Evolutionary conservation across 2,888 invertebrate genomes (phyloP).

Genomic region (Stenodera caucasica): DNA sequence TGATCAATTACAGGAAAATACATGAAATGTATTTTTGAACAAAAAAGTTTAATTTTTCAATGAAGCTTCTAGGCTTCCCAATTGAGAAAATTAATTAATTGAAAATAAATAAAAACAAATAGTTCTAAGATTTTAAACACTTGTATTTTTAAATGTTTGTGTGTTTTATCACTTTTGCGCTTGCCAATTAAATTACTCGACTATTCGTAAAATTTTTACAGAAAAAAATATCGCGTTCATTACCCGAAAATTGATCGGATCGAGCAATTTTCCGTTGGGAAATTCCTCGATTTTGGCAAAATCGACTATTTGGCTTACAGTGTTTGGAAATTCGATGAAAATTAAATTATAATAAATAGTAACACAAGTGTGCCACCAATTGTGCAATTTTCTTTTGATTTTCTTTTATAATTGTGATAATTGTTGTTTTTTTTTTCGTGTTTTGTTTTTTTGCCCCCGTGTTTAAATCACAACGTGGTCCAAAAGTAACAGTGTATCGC

Average conservation of each 20-base stretch:
- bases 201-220: not conserved
- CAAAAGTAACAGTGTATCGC: constrained; percentile 46
- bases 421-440: constrained; percentile 36
- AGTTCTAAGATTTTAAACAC: constrained; percentile 53
- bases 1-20: not conserved
- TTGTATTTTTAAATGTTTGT: constrained; percentile 57
- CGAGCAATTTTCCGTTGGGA: not conserved
- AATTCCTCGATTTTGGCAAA: not conserved
- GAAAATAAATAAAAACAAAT: constrained; percentile 22
- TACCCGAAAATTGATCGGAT: not conserved
- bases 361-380: constrained; percentile 52
- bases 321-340: not conserved
- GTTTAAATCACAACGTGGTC: constrained; percentile 42
- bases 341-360: constrained; percentile 15
- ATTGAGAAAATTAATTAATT: not conserved
- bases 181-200: constrained; percentile 37
- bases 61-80: constrained; percentile 40
- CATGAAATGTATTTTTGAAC: constrained; percentile 3
- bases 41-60: constrained; percentile 34
- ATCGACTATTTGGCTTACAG: constrained; percentile 31
- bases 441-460: constrained; percentile 26
- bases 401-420: constrained; percentile 47
- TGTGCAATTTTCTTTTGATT: constrained; percentile 51
- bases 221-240: no score
- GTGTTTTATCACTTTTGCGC: constrained; percentile 55